phyloP scores from a whole-genome alignment of 2,888 invertebrate species.

The Drosophila multiciliata region DNA sequence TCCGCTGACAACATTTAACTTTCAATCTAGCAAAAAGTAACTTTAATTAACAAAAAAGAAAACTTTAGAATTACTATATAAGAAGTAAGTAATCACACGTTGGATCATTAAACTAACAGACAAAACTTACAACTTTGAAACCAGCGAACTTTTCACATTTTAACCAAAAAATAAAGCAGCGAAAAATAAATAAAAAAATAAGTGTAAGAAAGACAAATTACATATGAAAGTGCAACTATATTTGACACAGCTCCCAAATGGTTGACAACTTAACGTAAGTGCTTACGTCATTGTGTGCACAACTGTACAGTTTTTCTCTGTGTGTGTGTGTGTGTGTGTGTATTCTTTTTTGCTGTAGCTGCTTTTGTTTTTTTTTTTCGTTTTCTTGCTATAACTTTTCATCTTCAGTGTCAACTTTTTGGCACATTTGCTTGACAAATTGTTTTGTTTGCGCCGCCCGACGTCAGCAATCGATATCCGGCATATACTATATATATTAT shows the following conservation, averaged over 20 bases:
- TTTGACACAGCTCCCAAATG: slow-evolving; percentile 45
- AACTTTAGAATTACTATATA: background rate
- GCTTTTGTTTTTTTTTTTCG: slow-evolving; percentile 23
- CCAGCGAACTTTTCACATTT: background rate
- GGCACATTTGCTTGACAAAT: slow-evolving; percentile 78
- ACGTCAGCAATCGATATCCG: slow-evolving; percentile 52
- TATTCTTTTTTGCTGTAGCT: background rate
- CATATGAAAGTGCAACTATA: slow-evolving; percentile 45
- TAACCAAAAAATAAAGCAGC: background rate
- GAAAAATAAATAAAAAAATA: background rate
- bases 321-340: background rate
- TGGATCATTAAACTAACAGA: background rate
- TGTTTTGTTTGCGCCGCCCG: slow-evolving; percentile 69
- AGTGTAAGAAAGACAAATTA: slow-evolving; percentile 38
- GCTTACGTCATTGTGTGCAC: slow-evolving; percentile 66
- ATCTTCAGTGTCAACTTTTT: slow-evolving; percentile 72
- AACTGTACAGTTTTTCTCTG: slow-evolving; percentile 53
- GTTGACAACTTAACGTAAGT: slow-evolving; percentile 65
- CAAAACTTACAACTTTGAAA: slow-evolving; percentile 15
- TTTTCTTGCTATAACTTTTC: slow-evolving; percentile 58
- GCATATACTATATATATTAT: slow-evolving; percentile 21
- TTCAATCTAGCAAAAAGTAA: background rate
- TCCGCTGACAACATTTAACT: background rate
- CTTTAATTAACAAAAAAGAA: background rate
- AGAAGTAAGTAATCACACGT: background rate